A percentile compares a stretch with the other conserved stretches of the same genome.
phyloP scores from a whole-genome alignment of 2,113 vertebrate genomes.

The Cairina moschata region DNA sequence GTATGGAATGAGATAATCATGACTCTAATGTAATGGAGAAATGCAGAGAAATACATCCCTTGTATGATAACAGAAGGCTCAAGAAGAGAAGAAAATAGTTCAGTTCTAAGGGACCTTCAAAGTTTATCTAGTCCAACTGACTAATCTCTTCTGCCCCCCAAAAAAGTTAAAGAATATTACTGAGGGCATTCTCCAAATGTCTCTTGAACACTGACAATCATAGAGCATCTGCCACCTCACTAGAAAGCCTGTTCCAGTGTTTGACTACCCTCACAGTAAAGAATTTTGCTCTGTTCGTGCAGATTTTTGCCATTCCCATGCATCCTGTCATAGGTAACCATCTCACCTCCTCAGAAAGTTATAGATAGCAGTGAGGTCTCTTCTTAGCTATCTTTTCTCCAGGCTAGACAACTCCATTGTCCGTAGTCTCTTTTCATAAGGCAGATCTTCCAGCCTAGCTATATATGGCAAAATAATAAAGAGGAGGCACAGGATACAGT shows the following conservation, averaged over 20 bases:
- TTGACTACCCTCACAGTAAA: background rate
- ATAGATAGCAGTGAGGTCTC: background rate
- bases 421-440: background rate
- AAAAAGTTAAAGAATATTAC: background rate
- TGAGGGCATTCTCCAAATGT: background rate
- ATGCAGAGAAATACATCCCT: background rate
- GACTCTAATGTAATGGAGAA: background rate
- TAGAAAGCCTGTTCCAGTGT: background rate
- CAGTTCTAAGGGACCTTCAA: background rate
- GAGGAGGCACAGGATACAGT: background rate
- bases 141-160: background rate
- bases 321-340: background rate
- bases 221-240: background rate
- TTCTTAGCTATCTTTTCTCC: background rate
- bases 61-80: accelerated
- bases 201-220: background rate
- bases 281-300: background rate
- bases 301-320: background rate
- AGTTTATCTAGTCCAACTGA: background rate
- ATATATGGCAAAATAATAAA: background rate
- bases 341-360: background rate
- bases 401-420: background rate
- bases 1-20: background rate
- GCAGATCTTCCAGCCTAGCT: background rate
- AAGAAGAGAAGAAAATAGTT: background rate